Evolutionary conservation across 2,888 invertebrate genomes (phyloP), one percentile per base, ranked within the genome.

Genomic region (Gymnoscelis rufifasciata): DNA sequence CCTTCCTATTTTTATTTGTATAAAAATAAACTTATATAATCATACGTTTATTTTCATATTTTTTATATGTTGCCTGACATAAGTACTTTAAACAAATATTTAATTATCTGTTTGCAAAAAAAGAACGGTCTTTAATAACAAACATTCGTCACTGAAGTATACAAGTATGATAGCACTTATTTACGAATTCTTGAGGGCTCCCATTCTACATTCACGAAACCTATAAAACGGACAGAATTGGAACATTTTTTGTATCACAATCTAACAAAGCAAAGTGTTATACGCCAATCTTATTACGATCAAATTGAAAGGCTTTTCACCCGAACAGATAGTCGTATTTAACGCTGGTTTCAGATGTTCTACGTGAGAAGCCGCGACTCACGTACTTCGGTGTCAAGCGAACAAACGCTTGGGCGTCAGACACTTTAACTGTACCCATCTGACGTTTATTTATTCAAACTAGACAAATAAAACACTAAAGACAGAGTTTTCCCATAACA

Each of bases 341-440:
- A 19, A 38, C 36, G n/a, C n/a, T n/a, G 47, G 29, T 38, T 36
- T 43, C 33, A 28, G 10, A 39, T 49, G 43, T 43, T 41, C 38
- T 56, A 56, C 52, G 60, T 55, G 58, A 54, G 54, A 49, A 42
- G 29, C 35, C 35, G 37, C 44, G 41, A 41, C 45, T 51, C 56
- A 54, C 56, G 55, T 57, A 53, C 55, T 33, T 31, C 33, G 35
- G 40, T 45, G 43, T 30, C 40, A 43, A 40, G 43, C 48, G 43
- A 37, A 43, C 43, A 37, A 48, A 40, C 43, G 39, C 43, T 43
- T 40, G 43, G 48, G 36, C 36, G 47, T 37, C 48, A 50, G 55
- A 52, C 48, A 49, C 51, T 51, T 54, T 60, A 60, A 59, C 60
- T 57, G 57, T 60, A 26, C 19, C 26, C 7, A 56, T 52, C 48